Conservation (phyloP, 2,113 vertebrate species). For the Nothobranchius kuhntae region DNA sequence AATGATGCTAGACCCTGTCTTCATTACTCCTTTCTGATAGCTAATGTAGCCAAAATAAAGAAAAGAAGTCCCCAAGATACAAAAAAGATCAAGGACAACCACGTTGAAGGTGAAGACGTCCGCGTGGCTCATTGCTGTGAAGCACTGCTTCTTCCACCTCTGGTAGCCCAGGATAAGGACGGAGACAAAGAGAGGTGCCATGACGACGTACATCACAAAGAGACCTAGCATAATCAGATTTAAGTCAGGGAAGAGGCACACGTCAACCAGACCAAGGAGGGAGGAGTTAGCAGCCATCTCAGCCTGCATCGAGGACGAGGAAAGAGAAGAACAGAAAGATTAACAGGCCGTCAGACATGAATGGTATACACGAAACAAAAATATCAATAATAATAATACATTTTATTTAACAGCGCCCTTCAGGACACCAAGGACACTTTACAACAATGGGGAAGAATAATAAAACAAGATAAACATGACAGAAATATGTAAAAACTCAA, state of each 20-base stretch:
- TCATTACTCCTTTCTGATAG: rapidly evolving
- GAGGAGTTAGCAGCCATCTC: not conserved
- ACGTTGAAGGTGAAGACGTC: slow-evolving; percentile 42
- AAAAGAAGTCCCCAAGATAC: not conserved
- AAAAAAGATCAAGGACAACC: not conserved
- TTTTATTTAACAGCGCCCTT: no score
- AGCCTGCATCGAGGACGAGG: not conserved
- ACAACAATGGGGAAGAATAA: no score
- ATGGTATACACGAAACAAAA: no score
- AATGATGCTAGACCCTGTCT: no score
- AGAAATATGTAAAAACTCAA: no score
- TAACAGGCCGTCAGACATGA: not conserved
- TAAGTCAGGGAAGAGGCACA: not conserved
- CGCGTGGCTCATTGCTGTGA: not conserved
- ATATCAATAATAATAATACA: no score
- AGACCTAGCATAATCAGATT: not conserved
- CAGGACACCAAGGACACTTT: no score
- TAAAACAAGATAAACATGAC: no score
- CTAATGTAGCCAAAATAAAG: not conserved
- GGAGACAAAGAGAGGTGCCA: not conserved
- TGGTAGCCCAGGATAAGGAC: slow-evolving; percentile 5
- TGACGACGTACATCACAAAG: not conserved
- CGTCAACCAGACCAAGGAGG: rapidly evolving
- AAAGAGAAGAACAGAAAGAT: not conserved
- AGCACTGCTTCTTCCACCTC: not conserved